Percentiles rank a stretch among this genome's conserved stretches.
phyloP scores from a whole-genome alignment of 1,140 invertebrate genomes.

The Hycleus cichorii region DNA sequence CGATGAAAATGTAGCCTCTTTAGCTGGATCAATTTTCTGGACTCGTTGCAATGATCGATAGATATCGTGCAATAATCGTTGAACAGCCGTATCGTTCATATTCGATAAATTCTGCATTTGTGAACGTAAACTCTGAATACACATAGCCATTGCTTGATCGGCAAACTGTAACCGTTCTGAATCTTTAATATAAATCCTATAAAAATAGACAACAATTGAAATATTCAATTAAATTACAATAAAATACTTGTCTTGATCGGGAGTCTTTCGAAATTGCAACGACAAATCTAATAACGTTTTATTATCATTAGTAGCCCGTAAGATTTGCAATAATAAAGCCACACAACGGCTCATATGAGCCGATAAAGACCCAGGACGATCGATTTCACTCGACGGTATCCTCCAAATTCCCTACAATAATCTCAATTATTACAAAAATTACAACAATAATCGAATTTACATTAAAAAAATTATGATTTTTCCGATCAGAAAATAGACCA shows the following conservation, averaged over 20 bases:
- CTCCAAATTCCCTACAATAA: conserved; percentile 74
- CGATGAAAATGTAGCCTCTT: conserved; percentile 48
- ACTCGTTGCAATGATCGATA: conserved; percentile 53
- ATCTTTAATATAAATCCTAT: conserved; percentile 71
- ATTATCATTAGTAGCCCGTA: conserved; percentile 71
- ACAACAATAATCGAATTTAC: conserved; percentile 43
- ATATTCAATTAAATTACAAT: conserved; percentile 5
- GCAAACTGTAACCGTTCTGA: conserved; percentile 69
- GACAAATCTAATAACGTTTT: conserved; percentile 73
- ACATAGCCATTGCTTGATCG: conserved; percentile 64
- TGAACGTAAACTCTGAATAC: conserved; percentile 52
- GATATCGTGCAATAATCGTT: conserved; percentile 51
- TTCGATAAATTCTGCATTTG: conserved; percentile 35
- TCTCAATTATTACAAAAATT: not conserved
- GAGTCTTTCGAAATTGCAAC: conserved; percentile 66
- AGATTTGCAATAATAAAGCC: conserved; percentile 69
- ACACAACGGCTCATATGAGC: conserved; percentile 84
- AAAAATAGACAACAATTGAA: conserved; percentile 22
- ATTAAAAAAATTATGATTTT: conserved; percentile 83
- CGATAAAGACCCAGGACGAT: conserved; percentile 84
- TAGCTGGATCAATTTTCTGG: conserved; percentile 52
- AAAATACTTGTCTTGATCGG: conserved; percentile 71
- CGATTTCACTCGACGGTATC: conserved; percentile 82
- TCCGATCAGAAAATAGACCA: conserved; percentile 80
- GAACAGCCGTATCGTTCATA: conserved; percentile 24